Percentiles rank a stretch among this genome's conserved stretches.
Evolutionary conservation across 2,113 vertebrate species (phyloP).

Genomic region (Lota lota): DNA sequence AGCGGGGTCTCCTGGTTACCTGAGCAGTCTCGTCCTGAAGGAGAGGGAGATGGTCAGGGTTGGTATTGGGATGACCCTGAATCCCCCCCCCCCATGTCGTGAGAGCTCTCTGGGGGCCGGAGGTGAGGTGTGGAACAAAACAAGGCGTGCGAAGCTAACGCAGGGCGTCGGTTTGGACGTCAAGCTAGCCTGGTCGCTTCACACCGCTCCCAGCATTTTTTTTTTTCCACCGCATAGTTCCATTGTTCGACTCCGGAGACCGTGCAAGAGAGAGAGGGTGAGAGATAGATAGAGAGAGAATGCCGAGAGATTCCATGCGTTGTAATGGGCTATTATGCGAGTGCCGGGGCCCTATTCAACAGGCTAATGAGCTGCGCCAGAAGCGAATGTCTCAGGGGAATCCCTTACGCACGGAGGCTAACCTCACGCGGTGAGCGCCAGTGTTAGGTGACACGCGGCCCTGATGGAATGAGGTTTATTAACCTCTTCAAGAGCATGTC

Average conservation of each 20-base stretch:
- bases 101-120: conserved; percentile 29
- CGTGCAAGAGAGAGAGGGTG: conserved; percentile 22
- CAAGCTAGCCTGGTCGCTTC: conserved; percentile 30
- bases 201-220: conserved; percentile 48
- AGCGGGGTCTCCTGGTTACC: conserved; percentile 5
- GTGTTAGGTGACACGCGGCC: conserved; percentile 46
- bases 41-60: too few species aligned
- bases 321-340: conserved; percentile 69
- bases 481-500: conserved; percentile 14
- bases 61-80: too few species aligned
- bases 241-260: conserved; percentile 60
- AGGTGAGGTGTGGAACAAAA: conserved; percentile 33
- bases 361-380: conserved; percentile 57
- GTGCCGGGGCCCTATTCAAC: conserved; percentile 55
- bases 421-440: conserved; percentile 16
- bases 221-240: conserved; percentile 26
- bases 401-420: conserved; percentile 30
- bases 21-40: conserved; percentile 3
- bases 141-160: conserved; percentile 48
- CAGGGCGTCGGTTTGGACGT: conserved; percentile 45
- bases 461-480: conserved; percentile 18
- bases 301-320: conserved; percentile 59
- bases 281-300: too few species aligned
- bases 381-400: conserved; percentile 56
- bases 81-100: conserved; percentile 23